Evolutionary conservation across 2,888 invertebrate species (phyloP).

Genomic region (Heliconius sara): DNA sequence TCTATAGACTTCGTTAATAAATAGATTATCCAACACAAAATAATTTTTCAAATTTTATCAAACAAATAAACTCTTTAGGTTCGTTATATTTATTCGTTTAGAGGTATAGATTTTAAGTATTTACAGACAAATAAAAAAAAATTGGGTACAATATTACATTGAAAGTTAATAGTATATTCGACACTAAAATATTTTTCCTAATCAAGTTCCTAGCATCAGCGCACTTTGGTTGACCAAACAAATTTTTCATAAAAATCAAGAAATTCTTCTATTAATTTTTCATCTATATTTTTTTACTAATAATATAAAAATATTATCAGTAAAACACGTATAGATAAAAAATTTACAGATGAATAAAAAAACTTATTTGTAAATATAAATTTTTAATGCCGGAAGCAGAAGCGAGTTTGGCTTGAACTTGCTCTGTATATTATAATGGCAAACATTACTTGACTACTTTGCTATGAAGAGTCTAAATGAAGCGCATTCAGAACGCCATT

Average conservation of each 20-base stretch:
- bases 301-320: not conserved
- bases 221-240: not conserved
- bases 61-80: no score
- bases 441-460: conserved; percentile 51
- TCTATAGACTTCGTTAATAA: no score
- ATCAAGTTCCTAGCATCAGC: no score
- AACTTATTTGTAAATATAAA: conserved; percentile 12
- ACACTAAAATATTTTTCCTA: no score
- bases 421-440: conserved; percentile 45
- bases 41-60: no score
- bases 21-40: not conserved
- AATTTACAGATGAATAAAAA: conserved; percentile 4
- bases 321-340: not conserved
- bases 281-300: no score
- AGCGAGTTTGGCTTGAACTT: conserved; percentile 37
- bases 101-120: no score
- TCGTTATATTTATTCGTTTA: no score
- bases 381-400: conserved; percentile 29
- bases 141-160: no score
- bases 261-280: no score
- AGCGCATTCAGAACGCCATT: conserved; percentile 53
- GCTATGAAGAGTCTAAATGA: conserved; percentile 54
- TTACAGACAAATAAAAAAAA: no score
- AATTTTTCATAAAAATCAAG: not conserved
- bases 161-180: no score